phyloP scores from a whole-genome alignment of 53 echinoderm and acorn worm genomes.

The Holothuria scabra region DNA sequence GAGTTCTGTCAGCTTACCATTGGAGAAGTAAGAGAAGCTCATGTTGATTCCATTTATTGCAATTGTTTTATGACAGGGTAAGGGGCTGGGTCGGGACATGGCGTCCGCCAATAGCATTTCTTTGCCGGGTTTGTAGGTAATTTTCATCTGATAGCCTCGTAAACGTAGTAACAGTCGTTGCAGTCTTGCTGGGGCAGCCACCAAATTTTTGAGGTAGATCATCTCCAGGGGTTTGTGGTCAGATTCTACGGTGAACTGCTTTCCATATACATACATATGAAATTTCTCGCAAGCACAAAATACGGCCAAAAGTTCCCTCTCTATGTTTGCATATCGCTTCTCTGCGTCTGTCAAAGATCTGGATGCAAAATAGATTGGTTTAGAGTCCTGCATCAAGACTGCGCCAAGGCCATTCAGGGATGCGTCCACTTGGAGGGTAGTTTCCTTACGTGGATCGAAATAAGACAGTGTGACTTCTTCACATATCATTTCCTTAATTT shows the following conservation, averaged over 20 bases:
- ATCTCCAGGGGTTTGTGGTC: constrained; percentile 68
- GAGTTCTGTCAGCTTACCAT: constrained; percentile 24
- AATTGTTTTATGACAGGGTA: background rate
- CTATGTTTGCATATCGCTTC: constrained; percentile 60
- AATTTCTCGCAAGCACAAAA: constrained; percentile 58
- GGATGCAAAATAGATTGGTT: constrained; percentile 44
- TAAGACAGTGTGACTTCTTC: constrained; percentile 55
- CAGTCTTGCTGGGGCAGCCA: constrained; percentile 51
- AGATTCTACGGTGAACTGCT: constrained; percentile 48
- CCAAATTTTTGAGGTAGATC: constrained; percentile 58
- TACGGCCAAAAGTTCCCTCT: constrained; percentile 55
- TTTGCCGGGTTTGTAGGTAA: constrained; percentile 67
- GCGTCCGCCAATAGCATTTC: constrained; percentile 64
- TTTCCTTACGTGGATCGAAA: constrained; percentile 56
- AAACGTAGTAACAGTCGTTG: constrained; percentile 54
- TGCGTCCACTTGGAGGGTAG: constrained; percentile 56
- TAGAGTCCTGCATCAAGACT: constrained; percentile 51
- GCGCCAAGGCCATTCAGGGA: constrained; percentile 54
- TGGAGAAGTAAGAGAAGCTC: background rate
- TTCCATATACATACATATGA: constrained; percentile 64
- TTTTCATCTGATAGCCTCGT: constrained; percentile 51
- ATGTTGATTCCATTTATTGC: background rate
- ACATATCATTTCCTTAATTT: constrained; percentile 42
- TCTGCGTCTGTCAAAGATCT: constrained; percentile 57
- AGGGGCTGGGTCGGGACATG: constrained; percentile 61